Conservation (phyloP, 2,113 vertebrate genomes). For the Cynopterus brachyotis region DNA sequence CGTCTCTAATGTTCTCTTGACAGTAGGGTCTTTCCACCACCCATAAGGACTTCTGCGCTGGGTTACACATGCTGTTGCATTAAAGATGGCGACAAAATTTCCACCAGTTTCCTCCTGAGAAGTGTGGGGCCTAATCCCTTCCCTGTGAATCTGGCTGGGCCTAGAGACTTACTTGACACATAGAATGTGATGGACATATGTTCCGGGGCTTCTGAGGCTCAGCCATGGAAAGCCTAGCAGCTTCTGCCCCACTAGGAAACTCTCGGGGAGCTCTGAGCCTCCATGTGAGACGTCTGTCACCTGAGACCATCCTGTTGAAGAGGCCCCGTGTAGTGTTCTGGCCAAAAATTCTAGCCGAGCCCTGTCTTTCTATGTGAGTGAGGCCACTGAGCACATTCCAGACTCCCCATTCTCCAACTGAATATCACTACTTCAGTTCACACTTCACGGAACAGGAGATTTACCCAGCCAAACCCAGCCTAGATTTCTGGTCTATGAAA, state of each 20-base stretch:
- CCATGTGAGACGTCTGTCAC: fast-evolving
- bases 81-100: not conserved
- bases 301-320: not conserved
- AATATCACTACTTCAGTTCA: not conserved
- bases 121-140: not conserved
- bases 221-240: not conserved
- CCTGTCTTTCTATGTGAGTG: not conserved
- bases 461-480: not conserved
- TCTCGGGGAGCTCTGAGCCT: not conserved
- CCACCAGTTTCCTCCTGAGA: not conserved
- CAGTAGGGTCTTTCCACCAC: not conserved
- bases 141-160: not conserved
- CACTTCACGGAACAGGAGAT: not conserved
- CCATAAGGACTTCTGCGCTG: not conserved
- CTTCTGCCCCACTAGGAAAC: not conserved
- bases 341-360: not conserved
- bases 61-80: not conserved
- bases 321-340: fast-evolving
- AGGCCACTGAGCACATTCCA: not conserved
- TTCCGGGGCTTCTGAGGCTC: not conserved
- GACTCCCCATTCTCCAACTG: not conserved
- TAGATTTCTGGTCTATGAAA: not conserved
- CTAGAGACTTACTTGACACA: not conserved
- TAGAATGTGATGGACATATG: not conserved
- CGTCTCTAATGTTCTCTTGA: no score